Evolutionary conservation across 1,140 invertebrate species (phyloP).

Genomic region (Schlechtendalia chinensis): DNA sequence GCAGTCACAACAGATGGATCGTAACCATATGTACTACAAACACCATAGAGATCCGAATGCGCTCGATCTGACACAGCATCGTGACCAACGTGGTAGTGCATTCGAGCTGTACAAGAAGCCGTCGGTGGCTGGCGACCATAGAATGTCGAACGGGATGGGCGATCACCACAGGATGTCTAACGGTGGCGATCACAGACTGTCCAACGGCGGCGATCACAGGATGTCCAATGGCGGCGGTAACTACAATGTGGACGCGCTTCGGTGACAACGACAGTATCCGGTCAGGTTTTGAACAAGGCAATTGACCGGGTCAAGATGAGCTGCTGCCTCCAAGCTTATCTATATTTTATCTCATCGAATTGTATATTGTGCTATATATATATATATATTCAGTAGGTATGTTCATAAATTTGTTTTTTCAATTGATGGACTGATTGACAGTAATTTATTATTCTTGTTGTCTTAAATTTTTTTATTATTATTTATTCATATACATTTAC

Average conservation of each 20-base stretch:
- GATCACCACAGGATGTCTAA: neutral
- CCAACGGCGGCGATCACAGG: neutral
- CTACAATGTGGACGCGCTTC: constrained; percentile 33
- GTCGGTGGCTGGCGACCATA: constrained; percentile 32
- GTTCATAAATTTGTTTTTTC: constrained; percentile 44
- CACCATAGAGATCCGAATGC: constrained; percentile 62
- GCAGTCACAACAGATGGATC: constrained; percentile 54
- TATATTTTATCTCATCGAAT: constrained; percentile 18
- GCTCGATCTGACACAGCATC: constrained; percentile 71
- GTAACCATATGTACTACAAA: constrained; percentile 60
- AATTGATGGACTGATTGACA: constrained; percentile 38
- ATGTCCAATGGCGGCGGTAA: constrained; percentile 2
- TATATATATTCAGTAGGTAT: neutral
- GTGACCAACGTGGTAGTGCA: constrained; percentile 88
- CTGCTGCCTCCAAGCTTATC: neutral
- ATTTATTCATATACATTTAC: constrained; percentile 6
- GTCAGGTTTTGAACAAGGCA: constrained; percentile 19
- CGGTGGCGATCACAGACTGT: neutral
- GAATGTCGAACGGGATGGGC: constrained; percentile 11
- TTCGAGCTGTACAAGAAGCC: constrained; percentile 94
- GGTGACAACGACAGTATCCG: constrained; percentile 49
- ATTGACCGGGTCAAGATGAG: constrained; percentile 8
- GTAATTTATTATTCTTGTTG: constrained; percentile 26
- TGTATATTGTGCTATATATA: neutral
- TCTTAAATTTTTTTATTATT: constrained; percentile 1